Percentiles rank a stretch among this genome's conserved stretches.
phyloP scores from a whole-genome alignment of 2,113 vertebrate species.

The Candoia aspera region DNA sequence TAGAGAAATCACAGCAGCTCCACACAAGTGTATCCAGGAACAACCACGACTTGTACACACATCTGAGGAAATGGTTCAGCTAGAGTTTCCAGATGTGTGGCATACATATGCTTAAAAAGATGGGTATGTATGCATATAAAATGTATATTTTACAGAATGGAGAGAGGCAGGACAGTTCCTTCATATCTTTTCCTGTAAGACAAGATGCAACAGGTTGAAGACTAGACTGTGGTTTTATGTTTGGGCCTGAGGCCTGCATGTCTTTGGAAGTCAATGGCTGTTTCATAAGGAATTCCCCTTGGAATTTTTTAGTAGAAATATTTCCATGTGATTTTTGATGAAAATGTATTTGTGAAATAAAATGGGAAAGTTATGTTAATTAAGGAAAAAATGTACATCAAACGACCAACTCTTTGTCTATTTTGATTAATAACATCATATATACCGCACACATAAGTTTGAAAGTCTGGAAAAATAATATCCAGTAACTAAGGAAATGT shows the following conservation, averaged over 20 bases:
- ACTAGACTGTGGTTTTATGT: conserved; percentile 42
- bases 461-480: neutral
- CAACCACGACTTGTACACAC: neutral
- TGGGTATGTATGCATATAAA: neutral
- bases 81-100: neutral
- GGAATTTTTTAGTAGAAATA: conserved; percentile 63
- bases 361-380: conserved; percentile 53
- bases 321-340: conserved; percentile 59
- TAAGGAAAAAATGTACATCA: conserved; percentile 7
- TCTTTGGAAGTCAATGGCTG: conserved; percentile 21
- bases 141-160: neutral
- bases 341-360: conserved; percentile 62
- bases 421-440: neutral
- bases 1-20: neutral
- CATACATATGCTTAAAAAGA: neutral
- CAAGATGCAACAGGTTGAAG: conserved; percentile 30
- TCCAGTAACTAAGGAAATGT: neutral
- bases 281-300: conserved; percentile 46
- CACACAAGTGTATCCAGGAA: neutral
- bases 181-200: neutral
- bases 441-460: neutral
- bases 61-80: neutral
- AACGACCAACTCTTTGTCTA: conserved; percentile 16
- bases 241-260: conserved; percentile 2
- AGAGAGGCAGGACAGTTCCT: neutral